Base-by-base conservation (phyloP, 1,140 invertebrate genomes). In the Drosophila tristis region DNA sequence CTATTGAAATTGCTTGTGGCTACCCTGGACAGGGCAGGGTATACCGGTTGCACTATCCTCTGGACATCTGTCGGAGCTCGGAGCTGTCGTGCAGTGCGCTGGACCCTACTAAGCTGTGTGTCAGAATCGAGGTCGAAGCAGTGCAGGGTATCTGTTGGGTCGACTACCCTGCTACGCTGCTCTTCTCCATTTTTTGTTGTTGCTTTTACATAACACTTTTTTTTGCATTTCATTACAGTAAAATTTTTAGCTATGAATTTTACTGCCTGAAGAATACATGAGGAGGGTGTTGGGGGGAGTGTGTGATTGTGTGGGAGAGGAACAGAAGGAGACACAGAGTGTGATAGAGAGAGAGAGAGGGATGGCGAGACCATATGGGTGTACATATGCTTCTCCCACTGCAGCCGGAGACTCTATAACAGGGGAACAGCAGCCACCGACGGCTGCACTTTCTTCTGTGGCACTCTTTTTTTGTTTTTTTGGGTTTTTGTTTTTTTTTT, bases 161-260 rank as follows among this genome's bases (percentile, higher is more conserved):
- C 60, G 45, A 65, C 31, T 5, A 11, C 15, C 1, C 4, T 6
- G 2, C 5, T 4, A 9, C 3, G n/a, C 23, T 51, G 0, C 29
- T 29, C 2, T 7, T 9, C 51, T 54, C 39, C 31, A 0, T 13
- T 20, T 53, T 39, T 45, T 54, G 45, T 72, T 56, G 39, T 26
- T 77, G 47, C 50, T 57, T 78, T 86, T 86, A 86, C 81, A 86
- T 86, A 86, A 86, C 82, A 86, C 68, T 68, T 78, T 86, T 78
- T 68, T 78, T 68, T 70, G 80, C 75, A 82, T 84, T 82, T 82
- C 75, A 82, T 82, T 79, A 84, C 70, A 71, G 64, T 70, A 71
- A 44, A 74, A 78, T 74, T 84, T 78, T 60, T 43, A 78, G 80
- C 47, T 75, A 51, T 78, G 59, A 81, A 74, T 74, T 72, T 57